A percentile compares a stretch with the other conserved stretches of the same genome.
Conservation (phyloP, 2,888 invertebrate genomes). For the Mongoloraphidia duomilia region DNA sequence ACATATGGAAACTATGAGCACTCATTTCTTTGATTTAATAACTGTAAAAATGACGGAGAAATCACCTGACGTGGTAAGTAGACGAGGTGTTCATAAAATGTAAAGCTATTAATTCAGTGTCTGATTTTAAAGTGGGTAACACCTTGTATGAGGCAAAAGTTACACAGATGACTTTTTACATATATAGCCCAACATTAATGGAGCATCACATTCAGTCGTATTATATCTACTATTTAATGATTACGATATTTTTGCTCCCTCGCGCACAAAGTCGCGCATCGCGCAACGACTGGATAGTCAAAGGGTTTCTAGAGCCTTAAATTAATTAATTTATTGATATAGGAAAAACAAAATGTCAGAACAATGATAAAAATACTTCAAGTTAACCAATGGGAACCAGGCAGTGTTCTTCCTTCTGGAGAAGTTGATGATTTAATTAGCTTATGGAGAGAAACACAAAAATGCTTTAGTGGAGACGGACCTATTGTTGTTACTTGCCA, state of each 20-base stretch:
- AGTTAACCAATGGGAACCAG: conserved; percentile 23
- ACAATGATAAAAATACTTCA: conserved; percentile 18
- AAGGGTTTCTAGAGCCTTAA: no score
- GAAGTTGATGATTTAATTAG: conserved; percentile 21
- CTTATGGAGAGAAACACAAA: conserved; percentile 25
- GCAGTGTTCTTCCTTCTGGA: conserved; percentile 18
- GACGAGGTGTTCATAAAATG: conserved; percentile 1
- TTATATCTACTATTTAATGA: not conserved
- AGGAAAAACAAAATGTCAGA: conserved; percentile 10
- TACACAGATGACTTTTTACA: no score
- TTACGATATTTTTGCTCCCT: not conserved
- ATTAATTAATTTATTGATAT: conserved; percentile 3
- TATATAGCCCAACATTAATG: not conserved
- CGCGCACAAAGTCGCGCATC: no score
- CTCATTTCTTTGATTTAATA: not conserved
- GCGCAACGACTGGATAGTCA: no score
- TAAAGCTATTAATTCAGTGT: conserved; percentile 7
- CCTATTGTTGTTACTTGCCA: conserved; percentile 28
- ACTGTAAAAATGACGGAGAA: not conserved
- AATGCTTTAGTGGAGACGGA: conserved; percentile 21
- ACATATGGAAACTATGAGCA: not conserved
- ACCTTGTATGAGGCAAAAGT: no score
- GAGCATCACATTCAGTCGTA: not conserved
- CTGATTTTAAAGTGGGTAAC: not conserved
- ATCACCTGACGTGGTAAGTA: not conserved